Conservation (phyloP, 2,113 vertebrate genomes). For the Hippolais icterina region DNA sequence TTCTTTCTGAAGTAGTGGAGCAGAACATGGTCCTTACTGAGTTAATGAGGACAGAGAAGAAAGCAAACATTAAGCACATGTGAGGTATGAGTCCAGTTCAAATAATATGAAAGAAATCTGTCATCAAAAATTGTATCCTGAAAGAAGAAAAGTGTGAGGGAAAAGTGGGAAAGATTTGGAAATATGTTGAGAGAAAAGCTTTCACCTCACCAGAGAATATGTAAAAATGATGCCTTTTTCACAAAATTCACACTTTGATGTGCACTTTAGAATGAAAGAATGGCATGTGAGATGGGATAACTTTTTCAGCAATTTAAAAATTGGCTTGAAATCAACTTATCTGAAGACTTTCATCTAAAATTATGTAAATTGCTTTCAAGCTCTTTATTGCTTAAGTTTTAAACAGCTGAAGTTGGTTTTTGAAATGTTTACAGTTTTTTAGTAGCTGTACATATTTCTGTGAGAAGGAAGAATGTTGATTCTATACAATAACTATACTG, state of each 20-base stretch:
- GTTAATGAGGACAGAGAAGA: neutral
- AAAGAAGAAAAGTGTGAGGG: neutral
- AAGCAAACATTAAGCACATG: rapidly evolving
- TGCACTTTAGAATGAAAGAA: neutral
- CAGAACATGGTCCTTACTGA: neutral
- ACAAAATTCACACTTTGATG: neutral
- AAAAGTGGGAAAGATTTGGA: neutral
- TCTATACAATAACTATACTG: neutral
- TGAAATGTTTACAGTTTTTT: neutral
- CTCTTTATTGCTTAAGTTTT: neutral
- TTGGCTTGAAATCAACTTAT: neutral
- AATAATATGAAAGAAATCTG: neutral
- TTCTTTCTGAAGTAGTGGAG: neutral
- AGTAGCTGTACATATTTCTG: neutral
- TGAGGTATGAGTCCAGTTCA: neutral
- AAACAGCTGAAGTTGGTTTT: neutral
- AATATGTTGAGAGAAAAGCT: neutral
- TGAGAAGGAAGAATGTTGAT: neutral
- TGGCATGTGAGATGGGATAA: neutral
- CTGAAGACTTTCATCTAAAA: neutral
- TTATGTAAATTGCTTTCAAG: neutral
- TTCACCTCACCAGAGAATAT: neutral
- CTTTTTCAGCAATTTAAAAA: neutral
- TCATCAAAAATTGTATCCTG: neutral
- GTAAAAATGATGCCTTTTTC: neutral